A percentile compares a stretch with the other conserved stretches of the same genome.
phyloP scores from a whole-genome alignment of 2,113 vertebrate genomes.

The Centropristis striata region DNA sequence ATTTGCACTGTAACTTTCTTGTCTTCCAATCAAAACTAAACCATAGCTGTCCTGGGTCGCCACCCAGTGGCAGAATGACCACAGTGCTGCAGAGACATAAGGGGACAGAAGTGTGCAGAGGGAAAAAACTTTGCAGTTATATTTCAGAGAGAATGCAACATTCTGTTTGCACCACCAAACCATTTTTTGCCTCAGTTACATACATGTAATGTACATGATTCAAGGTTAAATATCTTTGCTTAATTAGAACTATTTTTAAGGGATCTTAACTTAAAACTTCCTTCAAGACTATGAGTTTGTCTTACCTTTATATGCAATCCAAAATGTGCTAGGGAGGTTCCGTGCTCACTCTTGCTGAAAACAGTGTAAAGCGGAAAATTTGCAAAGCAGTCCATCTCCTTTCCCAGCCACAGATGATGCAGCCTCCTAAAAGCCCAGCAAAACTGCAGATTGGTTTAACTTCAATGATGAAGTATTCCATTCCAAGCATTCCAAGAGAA shows the following conservation, averaged over 20 bases:
- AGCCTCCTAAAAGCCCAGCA: background rate
- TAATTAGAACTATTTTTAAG: too few relatives aligned
- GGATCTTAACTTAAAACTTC: too few relatives aligned
- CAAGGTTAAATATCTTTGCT: too few relatives aligned
- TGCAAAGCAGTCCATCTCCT: background rate
- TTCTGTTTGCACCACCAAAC: background rate
- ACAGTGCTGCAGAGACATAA: background rate
- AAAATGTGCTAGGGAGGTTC: background rate
- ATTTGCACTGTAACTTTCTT: background rate
- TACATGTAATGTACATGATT: too few relatives aligned
- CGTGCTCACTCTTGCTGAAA: background rate
- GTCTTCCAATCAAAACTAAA: background rate
- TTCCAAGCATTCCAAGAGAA: too few relatives aligned
- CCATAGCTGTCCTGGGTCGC: conserved; percentile 1
- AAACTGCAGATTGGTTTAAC: background rate
- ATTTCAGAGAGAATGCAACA: background rate
- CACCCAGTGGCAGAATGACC: conserved; percentile 23
- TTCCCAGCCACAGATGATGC: background rate
- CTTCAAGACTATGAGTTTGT: background rate
- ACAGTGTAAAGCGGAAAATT: too few relatives aligned
- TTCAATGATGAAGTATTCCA: background rate
- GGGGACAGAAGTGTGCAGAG: background rate
- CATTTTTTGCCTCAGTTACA: background rate
- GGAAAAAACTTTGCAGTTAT: background rate
- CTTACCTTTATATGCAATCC: background rate